Conservation (phyloP, 1,140 invertebrate species). For the Forficula auricularia region DNA sequence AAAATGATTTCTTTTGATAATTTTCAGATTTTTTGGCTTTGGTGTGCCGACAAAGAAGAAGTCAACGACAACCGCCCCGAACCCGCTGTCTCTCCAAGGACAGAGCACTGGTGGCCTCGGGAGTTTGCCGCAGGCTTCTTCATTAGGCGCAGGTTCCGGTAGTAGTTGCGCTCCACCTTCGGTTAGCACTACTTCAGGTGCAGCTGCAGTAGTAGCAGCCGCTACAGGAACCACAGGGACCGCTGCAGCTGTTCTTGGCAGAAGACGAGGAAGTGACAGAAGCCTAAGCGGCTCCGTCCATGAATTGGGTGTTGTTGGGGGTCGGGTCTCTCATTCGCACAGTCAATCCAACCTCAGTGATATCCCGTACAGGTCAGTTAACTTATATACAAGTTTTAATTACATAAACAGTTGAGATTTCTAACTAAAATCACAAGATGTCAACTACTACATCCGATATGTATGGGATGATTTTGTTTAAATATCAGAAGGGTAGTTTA, state of each 20-base stretch:
- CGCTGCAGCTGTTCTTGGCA: slow-evolving; percentile 25
- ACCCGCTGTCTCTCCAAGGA: slow-evolving; percentile 18
- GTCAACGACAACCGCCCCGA: slow-evolving; percentile 39
- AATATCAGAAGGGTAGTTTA: no score
- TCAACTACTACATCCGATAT: no score
- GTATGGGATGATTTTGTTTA: no score
- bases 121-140: no score
- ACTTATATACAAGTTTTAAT: no score
- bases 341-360: slow-evolving; percentile 67
- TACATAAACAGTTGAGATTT: no score
- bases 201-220: slow-evolving; percentile 15
- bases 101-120: slow-evolving; percentile 13
- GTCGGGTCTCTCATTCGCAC: slow-evolving; percentile 54
- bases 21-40: slow-evolving; percentile 74
- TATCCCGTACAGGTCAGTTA: slow-evolving; percentile 49
- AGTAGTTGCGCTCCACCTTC: slow-evolving; percentile 1
- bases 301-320: slow-evolving; percentile 46
- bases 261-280: slow-evolving; percentile 57
- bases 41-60: slow-evolving; percentile 72
- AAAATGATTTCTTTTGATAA: no score
- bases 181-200: slow-evolving; percentile 15
- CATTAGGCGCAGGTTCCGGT: no score
- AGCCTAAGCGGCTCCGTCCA: slow-evolving; percentile 64
- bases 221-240: slow-evolving; percentile 18
- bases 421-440: no score